Percentiles rank a stretch among this genome's conserved stretches.
phyloP scores from a whole-genome alignment of 2,888 invertebrate species.

The Chirona hameri region DNA sequence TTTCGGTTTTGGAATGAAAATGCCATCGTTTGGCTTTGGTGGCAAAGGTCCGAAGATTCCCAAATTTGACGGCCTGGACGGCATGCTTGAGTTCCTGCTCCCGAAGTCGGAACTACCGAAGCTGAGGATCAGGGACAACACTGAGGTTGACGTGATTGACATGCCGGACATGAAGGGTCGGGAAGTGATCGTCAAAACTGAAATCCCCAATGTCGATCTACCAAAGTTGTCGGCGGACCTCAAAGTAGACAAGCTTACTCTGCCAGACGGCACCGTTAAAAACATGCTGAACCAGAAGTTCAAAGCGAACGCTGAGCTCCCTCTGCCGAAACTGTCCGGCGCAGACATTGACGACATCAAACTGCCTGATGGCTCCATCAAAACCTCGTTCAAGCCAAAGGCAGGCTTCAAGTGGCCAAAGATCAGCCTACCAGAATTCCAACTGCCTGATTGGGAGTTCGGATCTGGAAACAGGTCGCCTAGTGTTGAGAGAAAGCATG shows the following conservation, averaged over 20 bases:
- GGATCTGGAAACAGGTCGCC: neutral
- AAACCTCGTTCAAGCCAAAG: neutral
- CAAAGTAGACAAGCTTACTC: neutral
- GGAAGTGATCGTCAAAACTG: too few species aligned
- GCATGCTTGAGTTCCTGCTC: neutral
- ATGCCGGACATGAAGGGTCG: too few species aligned
- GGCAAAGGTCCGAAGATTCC: too few species aligned
- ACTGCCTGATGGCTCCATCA: too few species aligned
- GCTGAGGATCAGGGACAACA: neutral
- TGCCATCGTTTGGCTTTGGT: too few species aligned
- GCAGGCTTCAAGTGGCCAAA: neutral
- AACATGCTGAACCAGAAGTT: neutral
- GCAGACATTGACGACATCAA: too few species aligned
- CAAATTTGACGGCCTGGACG: neutral
- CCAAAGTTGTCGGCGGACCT: conserved; percentile 1
- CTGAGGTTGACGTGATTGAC: too few species aligned
- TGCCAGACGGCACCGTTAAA: neutral
- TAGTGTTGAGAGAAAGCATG: too few species aligned
- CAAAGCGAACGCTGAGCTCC: too few species aligned
- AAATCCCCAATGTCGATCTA: conserved; percentile 31
- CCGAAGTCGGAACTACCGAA: neutral
- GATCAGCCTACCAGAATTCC: neutral
- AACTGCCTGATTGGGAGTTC: neutral
- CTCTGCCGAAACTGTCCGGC: too few species aligned
- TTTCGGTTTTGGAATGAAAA: too few species aligned